phyloP scores from a whole-genome alignment of 2,888 invertebrate species.

The Tenthredo mesomela region DNA sequence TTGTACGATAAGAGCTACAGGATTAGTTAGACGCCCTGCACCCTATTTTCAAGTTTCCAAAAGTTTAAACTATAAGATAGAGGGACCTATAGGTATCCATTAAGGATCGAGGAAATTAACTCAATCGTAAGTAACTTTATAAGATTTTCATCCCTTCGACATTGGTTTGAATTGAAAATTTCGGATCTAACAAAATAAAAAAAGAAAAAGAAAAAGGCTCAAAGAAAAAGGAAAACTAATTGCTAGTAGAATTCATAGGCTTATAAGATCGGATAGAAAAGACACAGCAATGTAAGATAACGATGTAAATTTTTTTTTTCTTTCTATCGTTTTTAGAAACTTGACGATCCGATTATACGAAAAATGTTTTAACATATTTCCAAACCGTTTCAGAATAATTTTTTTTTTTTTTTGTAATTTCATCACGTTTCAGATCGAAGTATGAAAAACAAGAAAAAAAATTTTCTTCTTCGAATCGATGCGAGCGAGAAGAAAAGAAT shows the following conservation, averaged over 20 bases:
- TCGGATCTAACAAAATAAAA: background rate
- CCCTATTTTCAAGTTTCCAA: background rate
- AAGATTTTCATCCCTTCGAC: conserved; percentile 20
- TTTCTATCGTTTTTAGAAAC: no score
- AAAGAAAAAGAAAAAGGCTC: background rate
- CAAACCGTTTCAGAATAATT: no score
- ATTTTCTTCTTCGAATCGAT: no score
- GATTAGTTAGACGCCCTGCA: background rate
- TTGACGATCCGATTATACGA: no score
- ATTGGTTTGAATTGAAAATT: conserved; percentile 8
- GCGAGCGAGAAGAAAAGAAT: no score
- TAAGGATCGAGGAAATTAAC: background rate
- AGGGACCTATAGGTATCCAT: background rate
- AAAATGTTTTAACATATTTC: no score
- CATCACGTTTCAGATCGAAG: no score
- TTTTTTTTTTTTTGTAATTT: no score
- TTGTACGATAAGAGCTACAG: background rate
- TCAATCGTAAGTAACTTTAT: background rate
- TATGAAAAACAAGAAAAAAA: no score
- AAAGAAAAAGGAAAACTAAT: conserved; percentile 1
- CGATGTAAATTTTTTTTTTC: no score
- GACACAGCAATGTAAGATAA: background rate
- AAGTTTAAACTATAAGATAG: background rate
- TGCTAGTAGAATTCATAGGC: background rate
- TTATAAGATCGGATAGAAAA: no score